phyloP scores from a whole-genome alignment of 1,140 invertebrate species.

The Parasteatoda tepidariorum region DNA sequence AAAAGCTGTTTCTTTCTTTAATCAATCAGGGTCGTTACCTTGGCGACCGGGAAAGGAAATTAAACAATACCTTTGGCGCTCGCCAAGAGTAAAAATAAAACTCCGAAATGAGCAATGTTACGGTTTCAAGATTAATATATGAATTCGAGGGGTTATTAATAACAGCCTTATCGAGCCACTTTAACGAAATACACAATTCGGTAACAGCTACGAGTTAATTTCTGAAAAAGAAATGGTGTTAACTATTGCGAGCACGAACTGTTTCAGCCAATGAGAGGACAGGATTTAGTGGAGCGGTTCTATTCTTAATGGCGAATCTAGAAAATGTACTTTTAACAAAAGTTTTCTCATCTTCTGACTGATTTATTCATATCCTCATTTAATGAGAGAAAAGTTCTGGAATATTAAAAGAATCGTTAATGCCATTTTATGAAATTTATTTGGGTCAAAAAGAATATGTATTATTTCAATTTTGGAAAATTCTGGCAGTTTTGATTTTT shows the following conservation, averaged over 20 bases:
- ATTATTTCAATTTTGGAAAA: too few species aligned
- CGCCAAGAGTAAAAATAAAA: constrained; percentile 35
- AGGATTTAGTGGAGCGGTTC: background rate
- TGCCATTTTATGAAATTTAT: too few species aligned
- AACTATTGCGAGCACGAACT: constrained; percentile 35
- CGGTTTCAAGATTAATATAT: constrained; percentile 31
- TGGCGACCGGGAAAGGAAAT: constrained; percentile 12
- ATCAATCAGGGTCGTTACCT: constrained; percentile 40
- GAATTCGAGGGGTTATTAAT: constrained; percentile 26
- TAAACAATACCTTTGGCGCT: constrained; percentile 34
- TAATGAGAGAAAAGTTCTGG: too few species aligned
- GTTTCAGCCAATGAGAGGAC: constrained; percentile 4
- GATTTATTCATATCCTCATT: background rate
- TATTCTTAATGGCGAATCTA: background rate
- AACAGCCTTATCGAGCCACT: constrained; percentile 33
- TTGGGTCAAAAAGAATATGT: too few species aligned
- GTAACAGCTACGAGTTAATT: constrained; percentile 28
- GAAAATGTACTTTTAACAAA: background rate
- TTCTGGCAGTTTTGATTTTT: too few species aligned
- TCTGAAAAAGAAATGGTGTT: constrained; percentile 1
- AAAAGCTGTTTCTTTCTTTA: constrained; percentile 33
- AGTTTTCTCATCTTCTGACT: background rate
- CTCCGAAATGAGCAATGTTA: too few species aligned
- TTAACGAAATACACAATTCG: constrained; percentile 42
- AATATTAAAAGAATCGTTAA: too few species aligned